Base-by-base conservation (phyloP, 2,113 vertebrate species). In the Sitta europaea region DNA sequence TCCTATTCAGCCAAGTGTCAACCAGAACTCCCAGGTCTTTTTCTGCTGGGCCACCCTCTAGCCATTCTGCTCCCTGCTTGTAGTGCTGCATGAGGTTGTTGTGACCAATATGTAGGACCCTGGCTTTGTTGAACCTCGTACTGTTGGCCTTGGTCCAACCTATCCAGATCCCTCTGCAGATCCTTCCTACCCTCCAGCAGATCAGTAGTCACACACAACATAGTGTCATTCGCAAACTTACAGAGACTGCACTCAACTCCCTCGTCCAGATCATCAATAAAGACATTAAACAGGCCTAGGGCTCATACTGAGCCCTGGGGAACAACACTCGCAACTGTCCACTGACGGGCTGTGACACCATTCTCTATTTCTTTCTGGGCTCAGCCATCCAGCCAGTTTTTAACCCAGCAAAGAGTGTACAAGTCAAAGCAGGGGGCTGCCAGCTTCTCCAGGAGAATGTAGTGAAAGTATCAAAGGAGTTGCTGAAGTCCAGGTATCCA, bases 241-340 rank as follows among this genome's bases (percentile, higher is more conserved):
- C 9, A 50, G 54, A 59, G 12, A n/a, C 35, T 70, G 43, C 15
- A 24, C 15, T 50, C 24, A 42, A 29, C 9, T 9, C 15, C 9
- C 24, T 50, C 35, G 5, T 29, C 29, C 19, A 58, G 29, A 50
- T 14, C 4, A 50, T 50, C 14, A 58, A 6, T n/a, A 81, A 81
- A 28, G 19, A 28, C 29, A 10, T 40, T 50, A 19, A 59, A 50
- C 14, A 28, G 14, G 14, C 40, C 29, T 40, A 24, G 23, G 9
- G 9, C 24, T 48, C 10, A 29, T 36, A 29, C 14, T 18, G 51
- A 80, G n/a, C 28, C 8, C n/a, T 17, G 53, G 3, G 29, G 35
- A 48, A 6, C 35, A n/a, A 4, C 7, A 23, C 19, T 23, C 3
- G 1, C 2, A 3, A 50, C 19, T 0, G 0, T 13, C 19, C 19